phyloP scores from a whole-genome alignment of 2,888 invertebrate species.

The Hermaeophaga mercurialis region DNA sequence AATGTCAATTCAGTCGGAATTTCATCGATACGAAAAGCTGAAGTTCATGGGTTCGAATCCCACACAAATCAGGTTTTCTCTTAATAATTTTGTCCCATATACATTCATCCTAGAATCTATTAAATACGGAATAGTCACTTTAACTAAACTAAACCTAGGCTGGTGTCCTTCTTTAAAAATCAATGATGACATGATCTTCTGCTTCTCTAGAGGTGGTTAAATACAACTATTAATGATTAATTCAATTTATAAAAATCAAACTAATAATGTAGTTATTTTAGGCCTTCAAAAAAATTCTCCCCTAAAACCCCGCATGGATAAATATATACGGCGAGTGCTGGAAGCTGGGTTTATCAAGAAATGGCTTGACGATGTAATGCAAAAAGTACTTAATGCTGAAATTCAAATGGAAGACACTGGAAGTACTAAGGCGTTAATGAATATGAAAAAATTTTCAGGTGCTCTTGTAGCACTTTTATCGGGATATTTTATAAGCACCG shows the following conservation, averaged over 20 bases:
- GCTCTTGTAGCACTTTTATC: slow-evolving; percentile 73
- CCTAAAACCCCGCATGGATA: slow-evolving; percentile 70
- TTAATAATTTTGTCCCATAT: too few relatives aligned
- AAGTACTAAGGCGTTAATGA: slow-evolving; percentile 74
- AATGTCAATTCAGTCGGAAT: too few relatives aligned
- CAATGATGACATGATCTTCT: too few relatives aligned
- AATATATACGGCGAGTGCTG: slow-evolving; percentile 68
- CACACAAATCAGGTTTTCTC: too few relatives aligned
- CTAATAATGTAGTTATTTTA: slow-evolving; percentile 23
- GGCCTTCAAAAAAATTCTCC: slow-evolving; percentile 84
- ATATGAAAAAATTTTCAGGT: slow-evolving; percentile 77
- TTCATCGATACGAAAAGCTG: too few relatives aligned
- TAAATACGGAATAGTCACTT: too few relatives aligned
- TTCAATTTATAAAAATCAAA: not conserved
- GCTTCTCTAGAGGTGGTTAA: too few relatives aligned
- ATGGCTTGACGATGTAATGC: slow-evolving; percentile 78
- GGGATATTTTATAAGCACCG: slow-evolving; percentile 68
- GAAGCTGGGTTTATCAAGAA: slow-evolving; percentile 80
- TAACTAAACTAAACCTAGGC: too few relatives aligned
- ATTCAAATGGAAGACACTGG: slow-evolving; percentile 52
- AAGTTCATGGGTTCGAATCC: too few relatives aligned
- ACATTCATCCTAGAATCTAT: too few relatives aligned
- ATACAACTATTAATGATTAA: not conserved
- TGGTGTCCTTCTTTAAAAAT: too few relatives aligned
- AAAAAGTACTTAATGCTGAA: slow-evolving; percentile 64